phyloP scores from a whole-genome alignment of 1,140 invertebrate species.

The Trialeurodes vaporariorum region DNA sequence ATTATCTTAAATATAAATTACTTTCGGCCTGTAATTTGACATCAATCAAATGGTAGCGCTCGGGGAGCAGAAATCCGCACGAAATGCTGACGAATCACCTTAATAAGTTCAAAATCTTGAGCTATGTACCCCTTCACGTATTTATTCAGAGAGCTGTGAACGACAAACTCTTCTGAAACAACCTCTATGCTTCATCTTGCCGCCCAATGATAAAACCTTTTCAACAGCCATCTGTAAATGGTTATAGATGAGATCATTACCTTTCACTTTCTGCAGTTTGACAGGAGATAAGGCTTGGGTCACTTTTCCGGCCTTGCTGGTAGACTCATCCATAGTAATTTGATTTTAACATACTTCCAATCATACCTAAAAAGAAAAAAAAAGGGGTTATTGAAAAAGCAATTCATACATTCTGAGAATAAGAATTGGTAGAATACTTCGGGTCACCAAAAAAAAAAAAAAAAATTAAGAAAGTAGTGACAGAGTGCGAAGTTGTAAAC shows the following conservation, averaged over 20 bases:
- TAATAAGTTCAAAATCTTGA: conserved; percentile 1
- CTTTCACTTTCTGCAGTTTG: conserved; percentile 25
- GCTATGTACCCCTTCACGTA: too few species aligned
- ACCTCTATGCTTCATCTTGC: too few species aligned
- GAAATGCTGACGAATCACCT: neutral
- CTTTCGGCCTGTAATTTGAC: too few species aligned
- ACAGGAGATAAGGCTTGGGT: conserved; percentile 20
- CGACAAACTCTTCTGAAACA: too few species aligned
- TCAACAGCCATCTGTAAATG: too few species aligned
- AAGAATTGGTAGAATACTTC: neutral
- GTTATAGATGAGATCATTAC: too few species aligned
- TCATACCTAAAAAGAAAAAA: neutral
- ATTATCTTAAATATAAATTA: too few species aligned
- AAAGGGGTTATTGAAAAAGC: neutral
- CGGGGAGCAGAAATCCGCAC: too few species aligned
- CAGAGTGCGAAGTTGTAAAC: neutral
- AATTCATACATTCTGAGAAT: neutral
- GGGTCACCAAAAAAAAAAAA: neutral
- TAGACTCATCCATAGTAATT: neutral
- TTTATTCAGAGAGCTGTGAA: too few species aligned
- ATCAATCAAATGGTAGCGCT: too few species aligned
- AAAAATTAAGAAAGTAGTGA: neutral
- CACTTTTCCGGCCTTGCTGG: neutral
- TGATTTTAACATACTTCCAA: neutral
- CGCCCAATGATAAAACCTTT: too few species aligned